phyloP scores from a whole-genome alignment of 2,888 invertebrate genomes.

The Ecliptopera silaceata region DNA sequence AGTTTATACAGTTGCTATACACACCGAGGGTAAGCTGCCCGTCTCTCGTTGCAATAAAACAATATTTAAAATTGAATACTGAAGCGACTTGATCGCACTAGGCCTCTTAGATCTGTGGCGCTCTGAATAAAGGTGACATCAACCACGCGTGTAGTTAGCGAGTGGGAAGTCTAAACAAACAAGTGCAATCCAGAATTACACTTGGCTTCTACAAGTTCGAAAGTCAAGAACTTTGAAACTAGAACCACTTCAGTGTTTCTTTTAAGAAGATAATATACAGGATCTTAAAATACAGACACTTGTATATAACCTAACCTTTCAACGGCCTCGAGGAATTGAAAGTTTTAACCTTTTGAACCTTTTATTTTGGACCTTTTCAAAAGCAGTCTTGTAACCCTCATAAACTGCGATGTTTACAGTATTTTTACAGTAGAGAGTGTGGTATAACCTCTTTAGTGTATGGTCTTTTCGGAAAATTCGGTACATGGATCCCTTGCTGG shows the following conservation, averaged over 20 bases:
- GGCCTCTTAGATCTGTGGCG: neutral
- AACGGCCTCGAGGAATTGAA: too few relatives aligned
- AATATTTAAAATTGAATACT: neutral
- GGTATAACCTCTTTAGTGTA: conserved; percentile 62
- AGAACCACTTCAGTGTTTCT: neutral
- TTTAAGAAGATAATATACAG: neutral
- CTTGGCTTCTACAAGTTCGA: neutral
- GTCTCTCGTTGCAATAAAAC: too few relatives aligned
- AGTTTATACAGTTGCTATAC: too few relatives aligned
- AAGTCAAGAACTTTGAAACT: neutral
- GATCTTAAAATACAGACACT: too few relatives aligned
- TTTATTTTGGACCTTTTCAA: too few relatives aligned
- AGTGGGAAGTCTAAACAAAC: conserved; percentile 9
- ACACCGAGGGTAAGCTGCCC: too few relatives aligned
- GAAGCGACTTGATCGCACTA: conserved; percentile 1
- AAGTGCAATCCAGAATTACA: neutral
- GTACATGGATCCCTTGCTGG: conserved; percentile 48
- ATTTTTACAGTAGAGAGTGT: too few relatives aligned
- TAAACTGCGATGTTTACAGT: too few relatives aligned
- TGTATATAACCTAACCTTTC: too few relatives aligned
- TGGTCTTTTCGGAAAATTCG: conserved; percentile 49
- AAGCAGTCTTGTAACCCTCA: too few relatives aligned
- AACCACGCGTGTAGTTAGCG: conserved; percentile 2
- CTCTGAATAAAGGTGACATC: conserved; percentile 18
- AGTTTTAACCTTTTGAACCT: too few relatives aligned